Percentiles rank a stretch among this genome's conserved stretches.
These are phyloP conservation scores for Cotesia glomerata DNA, from an alignment of 1,140 invertebrate genomes.

Conservation along the genomic window DNA sequence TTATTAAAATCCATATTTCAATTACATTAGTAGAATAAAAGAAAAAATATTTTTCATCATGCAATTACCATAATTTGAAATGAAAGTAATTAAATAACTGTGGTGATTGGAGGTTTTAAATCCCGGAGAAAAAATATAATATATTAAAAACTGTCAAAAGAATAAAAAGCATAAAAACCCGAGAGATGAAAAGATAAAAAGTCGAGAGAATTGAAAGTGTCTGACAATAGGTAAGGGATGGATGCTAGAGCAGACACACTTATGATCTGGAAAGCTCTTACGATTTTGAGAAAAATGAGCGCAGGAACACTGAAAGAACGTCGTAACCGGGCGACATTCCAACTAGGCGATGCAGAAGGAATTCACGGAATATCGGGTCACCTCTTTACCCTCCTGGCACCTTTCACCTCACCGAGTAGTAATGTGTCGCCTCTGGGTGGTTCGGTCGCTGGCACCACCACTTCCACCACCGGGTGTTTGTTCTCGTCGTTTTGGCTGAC, in stretches of 20 bases:
- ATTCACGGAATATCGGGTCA: slow-evolving; percentile 31
- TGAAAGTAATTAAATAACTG: too few species aligned
- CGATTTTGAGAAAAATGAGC: neutral
- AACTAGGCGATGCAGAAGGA: slow-evolving; percentile 25
- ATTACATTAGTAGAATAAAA: too few species aligned
- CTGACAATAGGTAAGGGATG: neutral
- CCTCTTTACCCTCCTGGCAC: slow-evolving; percentile 7
- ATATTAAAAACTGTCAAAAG: neutral
- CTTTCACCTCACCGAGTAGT: slow-evolving; percentile 9
- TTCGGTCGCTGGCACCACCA: neutral
- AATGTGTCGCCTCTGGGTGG: slow-evolving; percentile 24
- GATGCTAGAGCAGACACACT: neutral
- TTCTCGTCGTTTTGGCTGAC: slow-evolving; percentile 21
- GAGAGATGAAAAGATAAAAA: neutral
- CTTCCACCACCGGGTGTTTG: neutral
- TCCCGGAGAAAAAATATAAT: neutral
- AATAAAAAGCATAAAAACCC: neutral
- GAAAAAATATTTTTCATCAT: neutral
- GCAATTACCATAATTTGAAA: too few species aligned
- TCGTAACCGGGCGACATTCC: neutral
- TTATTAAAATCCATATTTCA: too few species aligned
- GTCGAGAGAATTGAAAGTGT: neutral
- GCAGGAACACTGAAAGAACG: neutral
- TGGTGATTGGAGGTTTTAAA: neutral
- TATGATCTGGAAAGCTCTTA: slow-evolving; percentile 5